Evolutionary conservation across 2,888 invertebrate genomes (phyloP).

Genomic region (Oligia strigilis): DNA sequence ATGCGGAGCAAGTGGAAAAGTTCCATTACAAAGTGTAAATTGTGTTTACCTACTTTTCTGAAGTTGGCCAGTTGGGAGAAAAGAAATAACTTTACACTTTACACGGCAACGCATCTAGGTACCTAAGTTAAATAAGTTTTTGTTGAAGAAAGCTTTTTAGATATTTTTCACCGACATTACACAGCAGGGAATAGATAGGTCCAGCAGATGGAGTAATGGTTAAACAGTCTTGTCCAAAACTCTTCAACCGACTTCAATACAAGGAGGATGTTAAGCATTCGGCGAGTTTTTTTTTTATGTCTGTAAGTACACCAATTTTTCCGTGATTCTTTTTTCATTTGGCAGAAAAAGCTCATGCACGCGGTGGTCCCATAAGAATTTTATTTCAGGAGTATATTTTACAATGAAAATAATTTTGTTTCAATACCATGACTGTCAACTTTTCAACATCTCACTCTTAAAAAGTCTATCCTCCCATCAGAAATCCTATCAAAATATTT

Average conservation of each 20-base stretch:
- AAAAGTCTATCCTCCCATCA: not conserved
- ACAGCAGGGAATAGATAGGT: not conserved
- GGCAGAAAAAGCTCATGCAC: not conserved
- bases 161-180: not conserved
- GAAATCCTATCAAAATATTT: slow-evolving; percentile 26
- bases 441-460: not conserved
- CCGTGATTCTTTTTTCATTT: not conserved
- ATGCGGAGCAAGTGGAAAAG: slow-evolving; percentile 25
- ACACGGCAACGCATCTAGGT: not conserved
- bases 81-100: slow-evolving; percentile 21
- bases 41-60: slow-evolving; percentile 15
- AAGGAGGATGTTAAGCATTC: not conserved
- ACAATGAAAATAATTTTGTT: not conserved
- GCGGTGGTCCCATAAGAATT: not conserved
- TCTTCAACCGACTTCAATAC: not conserved
- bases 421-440: too few species aligned
- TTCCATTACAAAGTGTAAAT: slow-evolving; percentile 22
- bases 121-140: not conserved
- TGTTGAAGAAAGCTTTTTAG: not conserved
- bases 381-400: not conserved
- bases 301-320: not conserved
- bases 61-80: slow-evolving; percentile 5
- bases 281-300: not conserved
- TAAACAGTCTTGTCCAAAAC: not conserved
- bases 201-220: not conserved